These are phyloP conservation scores for Macrostomum lignano DNA, from an alignment of 1,140 invertebrate species.

Conservation along the genomic window DNA sequence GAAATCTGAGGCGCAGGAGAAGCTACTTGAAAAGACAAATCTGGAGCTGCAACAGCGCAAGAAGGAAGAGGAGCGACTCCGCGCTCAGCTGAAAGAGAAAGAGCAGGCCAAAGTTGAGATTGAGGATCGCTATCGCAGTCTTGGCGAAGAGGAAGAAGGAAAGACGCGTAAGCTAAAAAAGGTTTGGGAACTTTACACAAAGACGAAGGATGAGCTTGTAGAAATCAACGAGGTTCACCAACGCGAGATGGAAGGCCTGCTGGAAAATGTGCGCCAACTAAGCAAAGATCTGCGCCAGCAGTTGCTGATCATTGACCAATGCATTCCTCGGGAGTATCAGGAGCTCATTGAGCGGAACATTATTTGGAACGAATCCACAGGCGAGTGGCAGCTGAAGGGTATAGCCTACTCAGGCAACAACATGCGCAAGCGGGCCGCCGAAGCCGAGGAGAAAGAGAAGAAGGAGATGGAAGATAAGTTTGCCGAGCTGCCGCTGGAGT, in stretches of 20 bases:
- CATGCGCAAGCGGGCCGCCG: too few species aligned
- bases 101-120: conserved; percentile 65
- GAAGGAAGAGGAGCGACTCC: conserved; percentile 48
- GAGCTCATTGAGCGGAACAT: conserved; percentile 60
- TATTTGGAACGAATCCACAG: conserved; percentile 86
- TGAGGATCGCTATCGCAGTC: conserved; percentile 68
- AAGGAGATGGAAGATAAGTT: too few species aligned
- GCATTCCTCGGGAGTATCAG: conserved; percentile 45
- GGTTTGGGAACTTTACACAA: conserved; percentile 32
- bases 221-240: conserved; percentile 76
- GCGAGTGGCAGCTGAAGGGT: conserved; percentile 86
- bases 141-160: conserved; percentile 57
- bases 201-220: conserved; percentile 34
- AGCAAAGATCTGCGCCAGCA: conserved; percentile 64
- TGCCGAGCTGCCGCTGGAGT: too few species aligned
- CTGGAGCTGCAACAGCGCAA: conserved; percentile 53
- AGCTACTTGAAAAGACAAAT: conserved; percentile 58
- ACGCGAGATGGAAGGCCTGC: conserved; percentile 68
- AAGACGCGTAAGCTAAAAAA: conserved; percentile 74
- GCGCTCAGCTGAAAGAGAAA: conserved; percentile 38
- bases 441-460: too few species aligned
- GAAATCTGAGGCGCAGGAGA: conserved; percentile 74
- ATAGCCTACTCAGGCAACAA: conserved; percentile 97
- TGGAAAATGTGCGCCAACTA: conserved; percentile 63
- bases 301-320: conserved; percentile 47